Percentiles rank a stretch among this genome's conserved stretches.
Evolutionary conservation across 1,140 invertebrate species (phyloP).

Genomic region (Prorops nasuta): DNA sequence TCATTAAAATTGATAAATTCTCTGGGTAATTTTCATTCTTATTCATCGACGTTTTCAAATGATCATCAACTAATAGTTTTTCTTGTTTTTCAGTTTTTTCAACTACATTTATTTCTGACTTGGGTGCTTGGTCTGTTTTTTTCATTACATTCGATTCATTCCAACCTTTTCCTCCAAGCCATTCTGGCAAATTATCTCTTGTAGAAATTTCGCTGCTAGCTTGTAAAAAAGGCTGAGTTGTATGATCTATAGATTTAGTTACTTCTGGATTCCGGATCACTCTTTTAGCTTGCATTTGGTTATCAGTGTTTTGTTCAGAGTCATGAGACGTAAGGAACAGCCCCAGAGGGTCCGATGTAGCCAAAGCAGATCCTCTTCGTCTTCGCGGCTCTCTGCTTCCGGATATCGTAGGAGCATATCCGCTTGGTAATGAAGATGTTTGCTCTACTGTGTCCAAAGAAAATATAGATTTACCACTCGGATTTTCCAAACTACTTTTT

Average conservation of each 20-base stretch:
- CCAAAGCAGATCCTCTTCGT: constrained; percentile 28
- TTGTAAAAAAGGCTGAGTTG: background rate
- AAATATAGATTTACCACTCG: constrained; percentile 4
- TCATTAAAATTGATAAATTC: constrained; percentile 21
- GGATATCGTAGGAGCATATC: constrained; percentile 19
- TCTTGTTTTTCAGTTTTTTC: constrained; percentile 8
- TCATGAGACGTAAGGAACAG: constrained; percentile 23
- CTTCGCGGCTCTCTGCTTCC: constrained; percentile 32
- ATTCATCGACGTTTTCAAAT: constrained; percentile 1
- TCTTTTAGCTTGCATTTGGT: constrained; percentile 15
- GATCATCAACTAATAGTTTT: constrained; percentile 3
- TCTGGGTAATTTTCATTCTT: constrained; percentile 7
- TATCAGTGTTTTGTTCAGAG: constrained; percentile 9
- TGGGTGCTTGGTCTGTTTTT: constrained; percentile 6
- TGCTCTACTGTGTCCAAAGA: constrained; percentile 12
- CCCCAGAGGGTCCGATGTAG: constrained; percentile 39
- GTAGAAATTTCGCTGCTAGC: constrained; percentile 9
- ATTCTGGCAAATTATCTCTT: constrained; percentile 43
- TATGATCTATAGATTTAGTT: constrained; percentile 2
- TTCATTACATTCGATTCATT: constrained; percentile 20
- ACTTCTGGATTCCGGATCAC: constrained; percentile 2
- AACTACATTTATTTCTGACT: constrained; percentile 10
- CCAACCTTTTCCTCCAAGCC: constrained; percentile 37
- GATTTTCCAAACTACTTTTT: constrained; percentile 8
- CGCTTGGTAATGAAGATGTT: constrained; percentile 7